Evolutionary conservation across 2,113 vertebrate species (phyloP).

Genomic region (Vulpes lagopus): DNA sequence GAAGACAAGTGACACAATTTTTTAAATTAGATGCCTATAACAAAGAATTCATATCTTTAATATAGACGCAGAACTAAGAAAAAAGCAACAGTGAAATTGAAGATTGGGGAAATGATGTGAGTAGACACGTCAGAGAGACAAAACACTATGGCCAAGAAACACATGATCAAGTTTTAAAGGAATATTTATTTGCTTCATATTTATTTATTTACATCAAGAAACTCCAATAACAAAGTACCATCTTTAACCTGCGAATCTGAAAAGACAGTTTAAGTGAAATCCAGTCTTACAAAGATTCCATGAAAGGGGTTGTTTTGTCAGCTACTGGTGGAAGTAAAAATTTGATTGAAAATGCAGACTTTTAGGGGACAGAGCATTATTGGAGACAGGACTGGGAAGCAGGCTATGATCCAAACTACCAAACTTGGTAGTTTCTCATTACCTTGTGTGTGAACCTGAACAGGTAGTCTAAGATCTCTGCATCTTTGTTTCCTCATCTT

Average conservation of each 20-base stretch:
- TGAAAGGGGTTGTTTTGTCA: background rate
- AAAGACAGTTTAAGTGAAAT: background rate
- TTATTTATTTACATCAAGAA: background rate
- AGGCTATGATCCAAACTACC: background rate
- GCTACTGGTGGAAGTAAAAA: background rate
- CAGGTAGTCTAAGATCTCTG: background rate
- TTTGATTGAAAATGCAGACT: background rate
- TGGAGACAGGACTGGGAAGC: background rate
- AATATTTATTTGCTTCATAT: background rate
- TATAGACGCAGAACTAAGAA: background rate
- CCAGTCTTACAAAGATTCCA: background rate
- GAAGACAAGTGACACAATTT: background rate
- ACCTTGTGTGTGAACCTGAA: background rate
- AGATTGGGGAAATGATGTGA: background rate
- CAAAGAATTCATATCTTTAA: background rate
- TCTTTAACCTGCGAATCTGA: background rate
- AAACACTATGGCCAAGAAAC: background rate
- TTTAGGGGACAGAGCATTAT: background rate
- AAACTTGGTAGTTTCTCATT: background rate
- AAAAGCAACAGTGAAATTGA: background rate
- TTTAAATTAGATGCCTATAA: slow-evolving; percentile 4
- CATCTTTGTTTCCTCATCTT: background rate
- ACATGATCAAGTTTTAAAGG: background rate
- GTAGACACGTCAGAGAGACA: background rate
- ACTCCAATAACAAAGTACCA: background rate